Percentiles rank a stretch among this genome's conserved stretches.
Conservation (phyloP, 2,797 vertebrate genomes). For the Gymnocypris eckloni region DNA sequence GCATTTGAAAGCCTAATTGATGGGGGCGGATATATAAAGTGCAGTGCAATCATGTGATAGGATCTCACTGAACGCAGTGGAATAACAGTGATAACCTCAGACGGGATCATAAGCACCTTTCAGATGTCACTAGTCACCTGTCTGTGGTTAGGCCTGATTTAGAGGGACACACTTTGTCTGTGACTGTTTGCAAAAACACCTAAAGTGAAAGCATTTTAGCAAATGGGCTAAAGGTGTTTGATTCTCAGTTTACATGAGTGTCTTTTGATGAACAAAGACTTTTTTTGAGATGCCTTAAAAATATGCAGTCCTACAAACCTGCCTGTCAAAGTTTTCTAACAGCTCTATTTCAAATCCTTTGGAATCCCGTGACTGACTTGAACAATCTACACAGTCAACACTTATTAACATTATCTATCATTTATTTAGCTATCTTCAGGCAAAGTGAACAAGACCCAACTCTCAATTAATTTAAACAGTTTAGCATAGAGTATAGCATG, state of each 20-base stretch:
- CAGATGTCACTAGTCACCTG: constrained; percentile 48
- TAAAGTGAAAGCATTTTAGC: neutral
- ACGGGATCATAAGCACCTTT: constrained; percentile 60
- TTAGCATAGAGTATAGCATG: neutral
- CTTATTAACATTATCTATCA: neutral
- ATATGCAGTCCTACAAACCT: neutral
- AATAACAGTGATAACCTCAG: constrained; percentile 59
- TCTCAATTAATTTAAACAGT: neutral
- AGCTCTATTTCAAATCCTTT: neutral
- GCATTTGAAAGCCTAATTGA: constrained; percentile 25
- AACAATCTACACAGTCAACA: neutral
- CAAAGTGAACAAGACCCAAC: neutral
- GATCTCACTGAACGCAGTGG: constrained; percentile 17
- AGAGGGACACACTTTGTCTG: constrained; percentile 23
- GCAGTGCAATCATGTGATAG: constrained; percentile 12
- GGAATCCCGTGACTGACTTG: neutral
- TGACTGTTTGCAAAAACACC: constrained; percentile 9
- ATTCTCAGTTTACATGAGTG: neutral
- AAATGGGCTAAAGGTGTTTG: neutral
- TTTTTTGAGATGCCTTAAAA: neutral
- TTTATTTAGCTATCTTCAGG: neutral
- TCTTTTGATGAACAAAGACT: neutral
- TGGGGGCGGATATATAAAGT: neutral
- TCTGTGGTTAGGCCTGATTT: neutral
- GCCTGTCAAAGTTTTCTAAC: neutral